Evolutionary conservation across 2,888 invertebrate genomes (phyloP), one percentile per base, ranked within the genome.

Genomic region (Cartodere bifasciata): DNA sequence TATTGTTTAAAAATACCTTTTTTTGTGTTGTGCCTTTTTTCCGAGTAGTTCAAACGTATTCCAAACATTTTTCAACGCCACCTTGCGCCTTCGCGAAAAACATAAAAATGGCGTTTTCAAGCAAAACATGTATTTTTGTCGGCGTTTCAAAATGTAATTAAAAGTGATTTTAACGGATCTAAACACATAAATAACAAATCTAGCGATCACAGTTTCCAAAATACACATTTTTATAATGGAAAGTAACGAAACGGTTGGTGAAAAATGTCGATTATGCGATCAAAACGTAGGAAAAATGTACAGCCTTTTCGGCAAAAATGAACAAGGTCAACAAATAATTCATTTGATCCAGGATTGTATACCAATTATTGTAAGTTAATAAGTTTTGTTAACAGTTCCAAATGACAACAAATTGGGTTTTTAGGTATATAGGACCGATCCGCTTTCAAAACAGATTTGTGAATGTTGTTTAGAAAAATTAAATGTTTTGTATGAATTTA

Each of bases 371-470:
- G 60, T 60, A 45, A 57, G 58, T 56, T 10, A 28, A 28, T 15
- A 30, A 12, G 13, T 29, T 17, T 31, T 32, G 28, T 27, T 23
- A 11, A 29, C 15, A 28, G 29, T 7, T 17, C 35, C 16, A 22
- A 16, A 29, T 23, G 13, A 21, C 13, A 16, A 13, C 16, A 17
- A 14, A 20, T 28, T 21, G 2, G 17, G 6, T 27, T 50, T 57
- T 22, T 42, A 61, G 60, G 53, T 61, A 33, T 59, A 57, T 42
- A 52, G 56, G 38, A 54, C 52, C 25, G 61, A 61, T 44, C 59
- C 59, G 22, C 39, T 60, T 35, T 53, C 59, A 20, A 61, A 61
- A 44, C 47, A 47, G 34, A 48, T 61, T 28, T 61, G 60, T 42
- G 52, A 53, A 37, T 46, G 45, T 24, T 60, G 59, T 39, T 50